Conservation (phyloP, 2,113 vertebrate species). For the Passer montanus region DNA sequence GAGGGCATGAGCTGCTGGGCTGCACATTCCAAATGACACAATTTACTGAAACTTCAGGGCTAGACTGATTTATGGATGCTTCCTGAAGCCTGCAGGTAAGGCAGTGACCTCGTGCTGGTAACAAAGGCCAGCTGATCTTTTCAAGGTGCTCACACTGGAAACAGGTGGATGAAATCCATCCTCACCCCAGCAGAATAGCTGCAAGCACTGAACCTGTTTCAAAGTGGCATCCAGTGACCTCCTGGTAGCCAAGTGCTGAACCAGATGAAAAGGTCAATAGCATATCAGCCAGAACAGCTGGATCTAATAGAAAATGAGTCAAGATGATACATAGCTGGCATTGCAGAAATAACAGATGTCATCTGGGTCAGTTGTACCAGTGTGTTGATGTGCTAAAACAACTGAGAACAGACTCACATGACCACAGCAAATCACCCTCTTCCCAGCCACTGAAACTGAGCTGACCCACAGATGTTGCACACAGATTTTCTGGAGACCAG, state of each 20-base stretch:
- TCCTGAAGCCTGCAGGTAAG: neutral
- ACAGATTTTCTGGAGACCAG: neutral
- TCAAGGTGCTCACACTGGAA: neutral
- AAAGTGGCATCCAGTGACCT: neutral
- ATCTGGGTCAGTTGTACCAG: neutral
- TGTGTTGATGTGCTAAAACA: neutral
- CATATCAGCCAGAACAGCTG: constrained; percentile 52
- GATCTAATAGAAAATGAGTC: constrained; percentile 26
- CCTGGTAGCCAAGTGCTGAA: constrained; percentile 15
- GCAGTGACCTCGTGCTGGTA: neutral
- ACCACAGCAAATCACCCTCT: neutral
- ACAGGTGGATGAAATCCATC: constrained; percentile 6
- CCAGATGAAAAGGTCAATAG: constrained; percentile 25
- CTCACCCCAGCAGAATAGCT: neutral
- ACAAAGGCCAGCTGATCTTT: neutral
- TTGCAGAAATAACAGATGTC: constrained; percentile 33
- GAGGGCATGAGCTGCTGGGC: neutral
- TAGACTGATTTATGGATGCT: neutral
- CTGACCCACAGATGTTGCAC: neutral
- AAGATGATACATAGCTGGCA: neutral
- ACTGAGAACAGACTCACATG: neutral
- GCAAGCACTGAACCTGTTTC: neutral
- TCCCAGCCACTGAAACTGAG: neutral
- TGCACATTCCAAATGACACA: neutral
- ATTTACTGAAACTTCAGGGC: neutral